Conservation (phyloP, 1,140 invertebrate species). For the Pararge aegeria region DNA sequence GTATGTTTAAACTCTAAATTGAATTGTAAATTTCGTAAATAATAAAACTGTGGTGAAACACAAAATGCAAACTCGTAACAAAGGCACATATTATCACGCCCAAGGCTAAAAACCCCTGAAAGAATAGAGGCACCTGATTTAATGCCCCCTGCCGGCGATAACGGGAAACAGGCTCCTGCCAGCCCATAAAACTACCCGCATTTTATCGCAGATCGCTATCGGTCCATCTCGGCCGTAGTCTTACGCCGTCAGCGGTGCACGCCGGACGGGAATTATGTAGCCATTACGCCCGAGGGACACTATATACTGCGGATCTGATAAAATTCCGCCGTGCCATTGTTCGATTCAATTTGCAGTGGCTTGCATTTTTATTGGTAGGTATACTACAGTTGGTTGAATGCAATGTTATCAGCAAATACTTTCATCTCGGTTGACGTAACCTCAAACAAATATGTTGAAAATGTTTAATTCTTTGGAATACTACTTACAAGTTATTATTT, state of each 20-base stretch:
- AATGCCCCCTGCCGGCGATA: slow-evolving; percentile 55
- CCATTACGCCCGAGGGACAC: slow-evolving; percentile 53
- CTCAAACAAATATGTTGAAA: not conserved
- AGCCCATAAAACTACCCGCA: slow-evolving; percentile 64
- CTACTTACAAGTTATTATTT: no score
- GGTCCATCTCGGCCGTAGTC: slow-evolving; percentile 55
- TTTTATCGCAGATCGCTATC: slow-evolving; percentile 57
- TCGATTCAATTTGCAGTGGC: slow-evolving; percentile 28
- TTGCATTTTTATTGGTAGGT: slow-evolving; percentile 14
- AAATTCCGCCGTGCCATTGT: slow-evolving; percentile 31
- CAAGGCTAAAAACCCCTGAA: slow-evolving; percentile 40
- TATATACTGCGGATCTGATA: slow-evolving; percentile 34
- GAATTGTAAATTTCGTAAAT: no score
- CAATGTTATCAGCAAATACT: slow-evolving; percentile 13
- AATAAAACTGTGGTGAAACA: not conserved
- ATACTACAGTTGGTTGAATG: slow-evolving; percentile 7
- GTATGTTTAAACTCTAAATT: no score
- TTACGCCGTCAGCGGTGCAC: slow-evolving; percentile 47
- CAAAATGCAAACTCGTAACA: not conserved
- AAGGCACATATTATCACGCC: slow-evolving; percentile 17
- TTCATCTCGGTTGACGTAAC: not conserved
- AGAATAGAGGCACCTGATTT: slow-evolving; percentile 62
- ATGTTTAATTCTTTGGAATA: not conserved
- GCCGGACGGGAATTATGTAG: slow-evolving; percentile 57
- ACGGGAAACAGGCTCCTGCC: slow-evolving; percentile 53